phyloP scores from a whole-genome alignment of 2,888 invertebrate species.

The Cataglyphis albicans region DNA sequence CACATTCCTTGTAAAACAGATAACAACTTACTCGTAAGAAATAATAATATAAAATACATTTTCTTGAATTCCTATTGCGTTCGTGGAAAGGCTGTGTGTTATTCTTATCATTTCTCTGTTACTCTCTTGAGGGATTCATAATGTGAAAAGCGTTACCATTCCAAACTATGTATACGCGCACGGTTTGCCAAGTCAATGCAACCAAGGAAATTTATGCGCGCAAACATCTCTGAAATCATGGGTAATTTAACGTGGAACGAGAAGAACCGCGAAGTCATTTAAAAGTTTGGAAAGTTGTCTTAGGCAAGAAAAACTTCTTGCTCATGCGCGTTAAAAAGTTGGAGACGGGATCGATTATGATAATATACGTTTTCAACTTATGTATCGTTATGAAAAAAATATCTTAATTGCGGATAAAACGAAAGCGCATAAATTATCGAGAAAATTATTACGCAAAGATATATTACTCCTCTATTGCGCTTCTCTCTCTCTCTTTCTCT shows the following conservation, averaged over 20 bases:
- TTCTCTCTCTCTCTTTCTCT: not conserved
- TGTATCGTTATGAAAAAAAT: constrained; percentile 31
- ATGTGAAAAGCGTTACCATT: constrained; percentile 47
- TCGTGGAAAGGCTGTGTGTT: constrained; percentile 13
- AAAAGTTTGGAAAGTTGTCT: constrained; percentile 50
- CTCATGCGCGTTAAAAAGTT: constrained; percentile 49
- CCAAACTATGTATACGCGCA: constrained; percentile 38
- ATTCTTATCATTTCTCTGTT: constrained; percentile 35
- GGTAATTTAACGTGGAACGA: constrained; percentile 55
- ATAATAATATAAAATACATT: constrained; percentile 13
- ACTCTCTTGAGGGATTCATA: constrained; percentile 9
- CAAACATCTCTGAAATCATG: constrained; percentile 57
- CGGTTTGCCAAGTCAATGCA: constrained; percentile 46
- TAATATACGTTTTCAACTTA: constrained; percentile 23
- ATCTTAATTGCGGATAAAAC: not conserved
- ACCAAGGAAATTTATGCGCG: constrained; percentile 49
- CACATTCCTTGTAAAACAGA: not conserved
- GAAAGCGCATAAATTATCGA: constrained; percentile 28
- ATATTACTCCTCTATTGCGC: not conserved
- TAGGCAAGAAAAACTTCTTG: constrained; percentile 22
- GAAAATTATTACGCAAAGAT: not conserved
- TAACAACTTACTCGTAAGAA: not conserved
- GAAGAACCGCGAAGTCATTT: constrained; percentile 52
- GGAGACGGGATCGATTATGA: constrained; percentile 46
- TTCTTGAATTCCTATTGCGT: constrained; percentile 5